Base-by-base conservation (phyloP, 2,113 vertebrate species). In the Raja brachyura region DNA sequence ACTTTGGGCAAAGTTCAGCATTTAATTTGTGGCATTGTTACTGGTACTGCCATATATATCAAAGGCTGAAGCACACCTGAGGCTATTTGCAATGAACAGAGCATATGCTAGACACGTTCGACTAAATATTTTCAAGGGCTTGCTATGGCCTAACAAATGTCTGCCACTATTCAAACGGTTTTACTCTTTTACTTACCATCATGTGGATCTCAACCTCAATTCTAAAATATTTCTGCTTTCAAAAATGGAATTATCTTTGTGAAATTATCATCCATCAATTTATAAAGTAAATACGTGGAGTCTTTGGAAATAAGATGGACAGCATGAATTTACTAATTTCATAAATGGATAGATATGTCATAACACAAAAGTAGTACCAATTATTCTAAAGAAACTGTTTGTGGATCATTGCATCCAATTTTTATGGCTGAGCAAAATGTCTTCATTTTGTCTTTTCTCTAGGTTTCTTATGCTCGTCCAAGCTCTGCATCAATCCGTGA, bases 401-500 rank as follows among this genome's bases (percentile, higher is more conserved):
- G 8, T 90, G 14, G 68, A 33, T 90, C 63, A 33, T 22, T 73
- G 25, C 66, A 31, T 88, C 16, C 59, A 31, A 63, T 88, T 63
- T 88, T 88, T 63, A 63, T 88, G 14, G 20, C 39, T 73, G 39
- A 92, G 66, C 33, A 73, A 33, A 92, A 92, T 90, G 61, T 88
- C 31, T 93, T 70, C 93, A 9, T 93, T 74, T 94, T 79, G 31
- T 93, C 93, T 68, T 59, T 83, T 93, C 94, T 39, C 0, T 94
- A 99, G 98, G 98, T 99, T 96, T 99, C 99, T 0, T 99, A 99
- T 94, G 99, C 99, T 93, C 97, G 98, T 95, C 99, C 98, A 78
- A 99, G 98, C 96, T 99, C 99, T 93, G 98, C 99, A 96, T 99
- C 99, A 33, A 99, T 99, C 95, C 97, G 99, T 95, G 99, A 99